Evolutionary conservation across 2,797 vertebrate genomes (phyloP), one percentile per base, ranked within the genome.

Genomic region (Myripristis jacobus): DNA sequence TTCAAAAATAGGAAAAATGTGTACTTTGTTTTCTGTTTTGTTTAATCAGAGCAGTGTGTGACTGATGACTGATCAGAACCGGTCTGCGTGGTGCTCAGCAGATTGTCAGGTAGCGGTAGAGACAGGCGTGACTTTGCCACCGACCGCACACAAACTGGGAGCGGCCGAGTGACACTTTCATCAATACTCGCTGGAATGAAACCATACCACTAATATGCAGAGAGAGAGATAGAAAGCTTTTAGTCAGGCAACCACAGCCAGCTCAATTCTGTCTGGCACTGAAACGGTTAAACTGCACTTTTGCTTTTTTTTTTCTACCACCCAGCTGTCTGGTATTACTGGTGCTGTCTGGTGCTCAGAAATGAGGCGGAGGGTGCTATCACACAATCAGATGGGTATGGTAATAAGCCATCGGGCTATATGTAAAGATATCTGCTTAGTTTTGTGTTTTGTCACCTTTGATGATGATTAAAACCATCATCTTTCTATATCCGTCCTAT

Each of bases 251-350:
- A 93, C 93, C 92, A 89, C 93, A 93, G 85, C 59, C 87, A 47
- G 88, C 89, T 93, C 91, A 93, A 82, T 84, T 90, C 91, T 84
- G 66, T 67, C 87, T 53, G 70, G 93, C 89, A 91, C 73, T 83
- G 89, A 94, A 94, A 94, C 93, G 91, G 93, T 94, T 94, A 93
- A 93, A 93, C 89, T 89, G 91, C 86, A 91, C 89, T 91, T 87
- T 90, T 87, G 75, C 71, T 89, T 89, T 87, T n/a, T 87, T n/a
- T n/a, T 88, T 65, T 65, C 57, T 82, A 34, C 76, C 79, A 82
- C 81, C 83, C 86, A 89, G 82, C 82, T 89, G 88, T 85, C 80
- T 86, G 79, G 80, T 88, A 72, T 82, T 82, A 89, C 87, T 63
- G 75, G 70, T 79, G 79, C 58, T 83, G 83, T 47, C 74, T 52